A percentile compares a stretch with the other conserved stretches of the same genome.
These are phyloP conservation scores for Eupsittula cactorum DNA, from an alignment of 2,113 vertebrate genomes.

Conservation along the genomic window DNA sequence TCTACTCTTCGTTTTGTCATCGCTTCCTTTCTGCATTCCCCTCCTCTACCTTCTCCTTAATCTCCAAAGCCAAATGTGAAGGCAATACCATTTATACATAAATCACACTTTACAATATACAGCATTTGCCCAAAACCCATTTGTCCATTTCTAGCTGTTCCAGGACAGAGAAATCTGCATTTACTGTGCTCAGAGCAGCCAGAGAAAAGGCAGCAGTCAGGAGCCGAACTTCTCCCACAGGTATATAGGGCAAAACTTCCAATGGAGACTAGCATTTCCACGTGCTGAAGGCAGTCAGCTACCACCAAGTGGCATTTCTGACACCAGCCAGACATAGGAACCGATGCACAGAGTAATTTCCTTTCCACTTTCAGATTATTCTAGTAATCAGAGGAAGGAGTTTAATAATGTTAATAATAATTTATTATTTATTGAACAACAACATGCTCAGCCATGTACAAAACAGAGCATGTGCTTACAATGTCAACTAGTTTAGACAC, in stretches of 20 bases:
- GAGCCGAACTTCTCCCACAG: background rate
- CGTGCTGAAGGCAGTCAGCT: background rate
- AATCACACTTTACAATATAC: background rate
- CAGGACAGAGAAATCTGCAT: background rate
- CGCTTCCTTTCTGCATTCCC: background rate
- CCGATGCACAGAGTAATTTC: accelerated
- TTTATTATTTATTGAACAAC: conserved; percentile 6
- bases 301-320: background rate
- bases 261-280: background rate
- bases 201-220: background rate
- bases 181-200: background rate
- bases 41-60: background rate
- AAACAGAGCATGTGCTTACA: background rate
- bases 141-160: background rate
- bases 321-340: background rate
- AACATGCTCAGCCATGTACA: background rate
- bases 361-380: background rate
- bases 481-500: background rate
- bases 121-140: background rate
- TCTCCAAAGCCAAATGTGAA: background rate
- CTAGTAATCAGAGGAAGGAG: background rate
- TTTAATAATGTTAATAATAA: background rate
- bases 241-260: background rate
- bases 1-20: background rate
- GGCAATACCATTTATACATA: background rate